Percentiles rank a stretch among this genome's conserved stretches.
phyloP scores from a whole-genome alignment of 2,888 invertebrate genomes.

The Hyposoter dolosus region DNA sequence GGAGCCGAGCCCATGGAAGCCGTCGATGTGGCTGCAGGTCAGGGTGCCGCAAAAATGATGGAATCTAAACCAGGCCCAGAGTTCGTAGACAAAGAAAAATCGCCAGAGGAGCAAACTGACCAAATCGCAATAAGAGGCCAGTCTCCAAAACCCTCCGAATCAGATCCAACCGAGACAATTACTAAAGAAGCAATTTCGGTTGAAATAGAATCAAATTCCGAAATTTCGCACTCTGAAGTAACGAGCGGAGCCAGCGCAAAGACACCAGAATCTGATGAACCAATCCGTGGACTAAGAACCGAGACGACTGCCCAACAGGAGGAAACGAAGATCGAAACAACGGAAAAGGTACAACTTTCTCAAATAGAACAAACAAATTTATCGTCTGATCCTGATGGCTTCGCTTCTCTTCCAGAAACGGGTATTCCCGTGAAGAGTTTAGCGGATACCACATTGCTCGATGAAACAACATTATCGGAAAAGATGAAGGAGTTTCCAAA shows the following conservation, averaged over 20 bases:
- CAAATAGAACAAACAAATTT: constrained; percentile 65
- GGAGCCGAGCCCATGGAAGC: constrained; percentile 33
- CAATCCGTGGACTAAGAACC: constrained; percentile 22
- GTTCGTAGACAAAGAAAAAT: background rate
- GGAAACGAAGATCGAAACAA: constrained; percentile 42
- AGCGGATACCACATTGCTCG: constrained; percentile 47
- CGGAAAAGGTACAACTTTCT: constrained; percentile 68
- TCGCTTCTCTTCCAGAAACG: constrained; percentile 70
- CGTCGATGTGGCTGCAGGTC: background rate
- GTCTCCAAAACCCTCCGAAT: background rate
- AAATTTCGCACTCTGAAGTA: background rate
- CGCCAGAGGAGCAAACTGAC: background rate
- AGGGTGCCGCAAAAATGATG: background rate
- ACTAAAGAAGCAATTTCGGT: background rate
- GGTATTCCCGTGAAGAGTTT: constrained; percentile 43
- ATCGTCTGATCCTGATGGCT: constrained; percentile 68
- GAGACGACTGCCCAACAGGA: constrained; percentile 38
- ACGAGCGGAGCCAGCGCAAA: background rate
- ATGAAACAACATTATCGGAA: constrained; percentile 32
- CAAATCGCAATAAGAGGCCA: background rate
- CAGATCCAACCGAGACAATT: background rate
- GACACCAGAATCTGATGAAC: constrained; percentile 3
- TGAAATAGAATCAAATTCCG: background rate
- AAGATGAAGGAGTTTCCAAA: constrained; percentile 18
- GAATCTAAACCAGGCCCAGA: background rate